phyloP scores from a whole-genome alignment of 2,797 vertebrate genomes.

The Acrossocheilus wenchowensis region DNA sequence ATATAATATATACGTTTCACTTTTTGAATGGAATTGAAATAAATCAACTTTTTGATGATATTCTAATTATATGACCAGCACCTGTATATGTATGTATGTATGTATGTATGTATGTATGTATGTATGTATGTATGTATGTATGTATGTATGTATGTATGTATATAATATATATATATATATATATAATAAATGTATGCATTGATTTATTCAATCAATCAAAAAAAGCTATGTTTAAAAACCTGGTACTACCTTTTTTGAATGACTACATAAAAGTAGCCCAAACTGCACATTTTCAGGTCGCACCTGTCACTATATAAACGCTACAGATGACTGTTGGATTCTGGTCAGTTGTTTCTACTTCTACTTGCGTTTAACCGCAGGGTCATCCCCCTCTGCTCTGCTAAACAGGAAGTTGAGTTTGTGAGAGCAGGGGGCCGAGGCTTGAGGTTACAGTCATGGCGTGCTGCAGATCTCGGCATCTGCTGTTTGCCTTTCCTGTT shows the following conservation, averaged over 20 bases:
- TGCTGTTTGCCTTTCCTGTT: conserved; percentile 72
- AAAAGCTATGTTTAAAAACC: neutral
- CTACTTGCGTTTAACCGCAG: conserved; percentile 16
- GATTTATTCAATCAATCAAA: neutral
- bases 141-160: no score
- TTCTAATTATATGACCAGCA: no score
- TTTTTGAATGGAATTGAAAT: no score
- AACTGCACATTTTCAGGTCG: neutral
- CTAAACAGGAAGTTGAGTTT: conserved; percentile 62
- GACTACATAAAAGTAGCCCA: neutral
- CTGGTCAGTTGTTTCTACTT: conserved; percentile 31
- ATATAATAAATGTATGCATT: neutral
- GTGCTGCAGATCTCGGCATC: conserved; percentile 60
- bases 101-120: no score
- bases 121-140: no score
- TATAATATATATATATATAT: no score
- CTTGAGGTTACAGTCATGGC: conserved; percentile 57
- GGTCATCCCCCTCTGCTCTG: conserved; percentile 48
- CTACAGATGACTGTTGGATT: conserved; percentile 19
- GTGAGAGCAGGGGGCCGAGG: conserved; percentile 36
- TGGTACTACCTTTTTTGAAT: neutral
- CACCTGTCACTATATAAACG: conserved; percentile 21
- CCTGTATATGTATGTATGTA: no score
- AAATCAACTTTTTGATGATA: no score
- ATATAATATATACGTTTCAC: no score